A percentile compares a stretch with the other conserved stretches of the same genome.
phyloP scores from a whole-genome alignment of 2,888 invertebrate genomes.

The Aphrophora alni region DNA sequence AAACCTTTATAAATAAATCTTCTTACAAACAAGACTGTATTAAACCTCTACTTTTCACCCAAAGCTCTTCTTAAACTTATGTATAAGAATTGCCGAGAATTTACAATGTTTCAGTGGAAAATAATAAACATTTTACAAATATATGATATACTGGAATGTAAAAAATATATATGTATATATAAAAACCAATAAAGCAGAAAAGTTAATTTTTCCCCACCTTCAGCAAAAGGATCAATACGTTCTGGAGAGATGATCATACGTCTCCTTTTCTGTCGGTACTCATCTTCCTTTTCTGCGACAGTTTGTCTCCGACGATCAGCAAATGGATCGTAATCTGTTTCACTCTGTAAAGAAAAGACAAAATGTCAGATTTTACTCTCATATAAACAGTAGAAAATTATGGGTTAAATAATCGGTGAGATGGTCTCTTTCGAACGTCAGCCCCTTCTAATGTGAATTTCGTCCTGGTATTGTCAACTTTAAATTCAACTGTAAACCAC shows the following conservation, averaged over 20 bases:
- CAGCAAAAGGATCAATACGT: conserved; percentile 96
- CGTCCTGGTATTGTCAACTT: too few relatives aligned
- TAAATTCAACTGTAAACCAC: too few relatives aligned
- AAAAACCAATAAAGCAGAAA: background rate
- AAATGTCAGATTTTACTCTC: too few relatives aligned
- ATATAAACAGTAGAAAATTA: too few relatives aligned
- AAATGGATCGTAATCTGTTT: conserved; percentile 94
- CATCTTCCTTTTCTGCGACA: conserved; percentile 96
- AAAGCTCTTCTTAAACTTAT: too few relatives aligned
- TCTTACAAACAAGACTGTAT: too few relatives aligned
- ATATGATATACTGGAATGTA: background rate
- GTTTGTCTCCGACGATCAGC: conserved; percentile 90
- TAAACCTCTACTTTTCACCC: too few relatives aligned
- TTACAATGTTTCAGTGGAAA: background rate
- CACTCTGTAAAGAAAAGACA: conserved; percentile 69
- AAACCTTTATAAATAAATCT: too few relatives aligned
- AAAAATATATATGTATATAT: background rate
- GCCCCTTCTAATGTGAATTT: too few relatives aligned
- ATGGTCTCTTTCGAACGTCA: too few relatives aligned
- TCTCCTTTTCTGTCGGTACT: conserved; percentile 88
- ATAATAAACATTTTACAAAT: background rate
- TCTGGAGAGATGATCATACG: conserved; percentile 96
- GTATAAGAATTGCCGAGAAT: too few relatives aligned
- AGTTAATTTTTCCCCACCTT: conserved; percentile 71
- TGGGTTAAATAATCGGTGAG: too few relatives aligned